These are phyloP conservation scores for Dendropsophus ebraccatus DNA, from an alignment of 2,113 vertebrate genomes.

Conservation along the genomic window DNA sequence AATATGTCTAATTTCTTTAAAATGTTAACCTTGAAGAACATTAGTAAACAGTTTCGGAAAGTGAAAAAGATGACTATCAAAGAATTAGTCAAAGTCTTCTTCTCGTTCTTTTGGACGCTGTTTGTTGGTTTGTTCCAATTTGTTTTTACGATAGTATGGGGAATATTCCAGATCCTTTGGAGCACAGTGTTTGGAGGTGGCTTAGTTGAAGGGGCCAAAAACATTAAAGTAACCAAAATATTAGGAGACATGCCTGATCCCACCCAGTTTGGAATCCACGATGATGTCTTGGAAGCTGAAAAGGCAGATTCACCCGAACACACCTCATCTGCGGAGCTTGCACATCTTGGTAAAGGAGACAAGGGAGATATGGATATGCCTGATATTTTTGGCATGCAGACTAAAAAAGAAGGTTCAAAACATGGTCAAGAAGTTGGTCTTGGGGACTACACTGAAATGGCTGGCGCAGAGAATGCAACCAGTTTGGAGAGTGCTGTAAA, in stretches of 20 bases:
- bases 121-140: constrained; percentile 84
- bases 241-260: constrained; percentile 98
- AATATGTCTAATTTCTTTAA: constrained; percentile 79
- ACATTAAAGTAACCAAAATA: constrained; percentile 97
- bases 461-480: constrained; percentile 82
- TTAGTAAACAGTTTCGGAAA: constrained; percentile 84
- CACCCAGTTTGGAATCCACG: constrained; percentile 96
- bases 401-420: constrained; percentile 86
- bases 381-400: constrained; percentile 84
- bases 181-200: constrained; percentile 94
- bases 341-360: constrained; percentile 82
- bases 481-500: constrained; percentile 82
- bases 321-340: constrained; percentile 75
- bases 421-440: constrained; percentile 87
- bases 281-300: constrained; percentile 87
- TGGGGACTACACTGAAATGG: constrained; percentile 90
- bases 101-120: constrained; percentile 91
- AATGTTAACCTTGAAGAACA: constrained; percentile 84
- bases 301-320: constrained; percentile 82
- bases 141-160: constrained; percentile 84
- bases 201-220: constrained; percentile 95
- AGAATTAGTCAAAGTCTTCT: constrained; percentile 87
- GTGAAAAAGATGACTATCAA: constrained; percentile 89
- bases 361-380: constrained; percentile 86
- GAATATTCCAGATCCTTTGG: constrained; percentile 94